These are phyloP conservation scores for Heliconius hortense DNA, from an alignment of 2,888 invertebrate genomes.

Conservation along the genomic window DNA sequence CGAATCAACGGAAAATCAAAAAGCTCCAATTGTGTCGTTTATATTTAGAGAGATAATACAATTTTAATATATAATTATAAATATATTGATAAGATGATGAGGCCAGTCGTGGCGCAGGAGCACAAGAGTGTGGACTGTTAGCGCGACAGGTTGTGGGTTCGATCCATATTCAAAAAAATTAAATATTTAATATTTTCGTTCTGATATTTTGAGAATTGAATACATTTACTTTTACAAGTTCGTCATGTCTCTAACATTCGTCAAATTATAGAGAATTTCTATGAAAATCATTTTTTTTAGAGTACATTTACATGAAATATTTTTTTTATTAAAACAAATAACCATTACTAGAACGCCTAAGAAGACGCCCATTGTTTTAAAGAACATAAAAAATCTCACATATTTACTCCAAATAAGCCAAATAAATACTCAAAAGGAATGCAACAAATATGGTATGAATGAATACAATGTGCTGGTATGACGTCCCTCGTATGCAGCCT, in stretches of 20 bases:
- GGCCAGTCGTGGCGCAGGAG: too few species aligned
- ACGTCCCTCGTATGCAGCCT: conserved; percentile 67
- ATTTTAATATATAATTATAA: neutral
- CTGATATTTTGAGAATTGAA: too few species aligned
- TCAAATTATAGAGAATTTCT: neutral
- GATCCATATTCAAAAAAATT: too few species aligned
- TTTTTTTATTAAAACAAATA: too few species aligned
- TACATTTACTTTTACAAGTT: neutral
- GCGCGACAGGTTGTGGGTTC: too few species aligned
- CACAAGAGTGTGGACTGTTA: too few species aligned
- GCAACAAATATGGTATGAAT: conserved; percentile 27
- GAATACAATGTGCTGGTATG: conserved; percentile 52
- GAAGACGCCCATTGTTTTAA: neutral
- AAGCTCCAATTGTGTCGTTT: neutral
- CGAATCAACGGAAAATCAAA: neutral
- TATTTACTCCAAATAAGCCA: neutral
- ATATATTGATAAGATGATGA: too few species aligned
- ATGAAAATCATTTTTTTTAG: neutral
- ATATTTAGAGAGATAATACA: neutral
- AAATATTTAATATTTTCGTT: too few species aligned
- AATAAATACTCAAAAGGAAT: neutral
- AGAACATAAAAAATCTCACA: neutral
- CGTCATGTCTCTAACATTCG: neutral
- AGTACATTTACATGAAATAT: neutral
- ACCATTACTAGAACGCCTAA: too few species aligned